Percentiles rank a stretch among this genome's conserved stretches.
These are phyloP conservation scores for Tinea pellionella DNA, from an alignment of 2,888 invertebrate species.

Conservation along the genomic window DNA sequence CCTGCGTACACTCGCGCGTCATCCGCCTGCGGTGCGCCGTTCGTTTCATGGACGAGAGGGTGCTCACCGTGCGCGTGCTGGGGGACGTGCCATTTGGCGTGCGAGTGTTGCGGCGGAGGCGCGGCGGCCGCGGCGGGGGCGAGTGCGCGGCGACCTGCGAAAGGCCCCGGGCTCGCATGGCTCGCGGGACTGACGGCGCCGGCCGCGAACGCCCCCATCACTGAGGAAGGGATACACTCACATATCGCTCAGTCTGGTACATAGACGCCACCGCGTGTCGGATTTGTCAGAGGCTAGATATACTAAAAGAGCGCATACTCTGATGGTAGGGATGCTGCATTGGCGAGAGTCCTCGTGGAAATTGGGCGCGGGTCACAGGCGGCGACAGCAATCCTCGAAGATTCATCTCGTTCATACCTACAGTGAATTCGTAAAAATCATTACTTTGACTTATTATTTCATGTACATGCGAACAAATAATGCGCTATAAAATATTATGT, in stretches of 20 bases:
- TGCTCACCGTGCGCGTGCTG: conserved; percentile 49
- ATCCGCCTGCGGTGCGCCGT: conserved; percentile 22
- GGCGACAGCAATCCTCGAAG: conserved; percentile 57
- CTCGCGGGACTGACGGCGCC: conserved; percentile 31
- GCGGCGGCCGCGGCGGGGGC: conserved; percentile 27
- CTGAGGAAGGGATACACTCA: too few species aligned
- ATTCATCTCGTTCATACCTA: conserved; percentile 58
- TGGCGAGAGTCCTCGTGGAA: conserved; percentile 16
- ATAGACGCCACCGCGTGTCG: too few species aligned
- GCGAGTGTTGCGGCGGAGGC: conserved; percentile 48
- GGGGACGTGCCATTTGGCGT: conserved; percentile 82
- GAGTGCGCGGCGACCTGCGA: background rate
- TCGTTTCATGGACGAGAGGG: conserved; percentile 24
- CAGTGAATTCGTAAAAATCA: background rate
- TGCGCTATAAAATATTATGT: too few species aligned
- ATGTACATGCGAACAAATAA: too few species aligned
- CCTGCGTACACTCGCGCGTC: conserved; percentile 25
- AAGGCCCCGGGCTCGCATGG: conserved; percentile 48
- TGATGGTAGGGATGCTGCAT: conserved; percentile 54
- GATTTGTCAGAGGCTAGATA: too few species aligned
- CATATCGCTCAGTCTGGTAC: too few species aligned
- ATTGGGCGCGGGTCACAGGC: conserved; percentile 20
- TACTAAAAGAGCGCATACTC: conserved; percentile 29
- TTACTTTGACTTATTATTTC: too few species aligned
- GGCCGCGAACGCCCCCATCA: conserved; percentile 44